These are phyloP conservation scores for Limnephilus rhombicus DNA, from an alignment of 2,888 invertebrate species.

Conservation along the genomic window DNA sequence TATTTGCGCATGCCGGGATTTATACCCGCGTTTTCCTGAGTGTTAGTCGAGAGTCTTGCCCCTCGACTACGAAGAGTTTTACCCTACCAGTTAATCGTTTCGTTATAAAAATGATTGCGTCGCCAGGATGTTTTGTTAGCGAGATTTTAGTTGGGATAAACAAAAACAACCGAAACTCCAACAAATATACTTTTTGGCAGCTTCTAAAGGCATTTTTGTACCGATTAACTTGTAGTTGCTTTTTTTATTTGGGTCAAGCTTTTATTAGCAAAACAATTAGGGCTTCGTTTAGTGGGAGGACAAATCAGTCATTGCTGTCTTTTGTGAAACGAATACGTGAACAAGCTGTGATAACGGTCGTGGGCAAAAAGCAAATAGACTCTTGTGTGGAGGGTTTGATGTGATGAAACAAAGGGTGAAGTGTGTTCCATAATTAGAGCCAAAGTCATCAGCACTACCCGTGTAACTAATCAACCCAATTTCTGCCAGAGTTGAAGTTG, in stretches of 20 bases:
- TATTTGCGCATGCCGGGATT: no score
- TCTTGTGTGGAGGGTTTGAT: not conserved
- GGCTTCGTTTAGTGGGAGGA: not conserved
- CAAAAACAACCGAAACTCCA: not conserved
- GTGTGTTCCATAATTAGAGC: not conserved
- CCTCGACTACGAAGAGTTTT: no score
- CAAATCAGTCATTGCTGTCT: not conserved
- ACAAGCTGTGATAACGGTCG: not conserved
- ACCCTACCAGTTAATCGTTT: not conserved
- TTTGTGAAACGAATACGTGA: not conserved
- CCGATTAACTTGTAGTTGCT: not conserved
- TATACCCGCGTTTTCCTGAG: no score
- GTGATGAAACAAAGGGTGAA: not conserved
- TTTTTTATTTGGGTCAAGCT: not conserved
- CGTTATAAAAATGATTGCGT: not conserved
- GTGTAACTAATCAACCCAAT: not conserved
- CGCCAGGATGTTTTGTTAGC: not conserved
- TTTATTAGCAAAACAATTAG: not conserved
- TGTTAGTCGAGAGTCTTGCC: no score
- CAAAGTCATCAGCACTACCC: not conserved
- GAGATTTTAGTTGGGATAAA: not conserved
- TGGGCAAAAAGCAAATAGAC: not conserved
- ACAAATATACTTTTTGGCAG: not conserved
- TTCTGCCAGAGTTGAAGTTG: not conserved
- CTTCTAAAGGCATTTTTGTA: not conserved